phyloP scores from a whole-genome alignment of 1,140 invertebrate genomes.

The Musca domestica region DNA sequence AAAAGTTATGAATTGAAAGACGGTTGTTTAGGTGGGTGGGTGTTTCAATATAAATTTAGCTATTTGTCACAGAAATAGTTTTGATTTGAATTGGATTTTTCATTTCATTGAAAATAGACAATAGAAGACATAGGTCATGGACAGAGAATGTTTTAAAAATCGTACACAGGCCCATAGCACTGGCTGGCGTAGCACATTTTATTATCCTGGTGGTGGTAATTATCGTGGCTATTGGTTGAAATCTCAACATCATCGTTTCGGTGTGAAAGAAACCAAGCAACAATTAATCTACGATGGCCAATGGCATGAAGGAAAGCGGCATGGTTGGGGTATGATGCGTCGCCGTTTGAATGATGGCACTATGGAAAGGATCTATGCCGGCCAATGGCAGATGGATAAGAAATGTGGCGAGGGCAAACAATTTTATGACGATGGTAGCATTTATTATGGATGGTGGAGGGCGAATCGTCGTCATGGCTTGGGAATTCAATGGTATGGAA shows the following conservation, averaged over 20 bases:
- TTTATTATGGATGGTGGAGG: slow-evolving; percentile 58
- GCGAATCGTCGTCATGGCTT: slow-evolving; percentile 59
- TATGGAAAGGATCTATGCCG: slow-evolving; percentile 51
- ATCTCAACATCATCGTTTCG: slow-evolving; percentile 30
- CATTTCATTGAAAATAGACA: too few species aligned
- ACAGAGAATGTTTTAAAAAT: slow-evolving; percentile 8
- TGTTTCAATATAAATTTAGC: too few species aligned
- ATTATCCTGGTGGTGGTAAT: slow-evolving; percentile 39
- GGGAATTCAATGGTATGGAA: slow-evolving; percentile 59
- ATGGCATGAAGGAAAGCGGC: slow-evolving; percentile 57
- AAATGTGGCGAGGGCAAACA: slow-evolving; percentile 55
- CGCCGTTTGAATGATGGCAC: slow-evolving; percentile 32
- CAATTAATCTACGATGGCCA: slow-evolving; percentile 57
- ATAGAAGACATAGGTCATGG: neutral
- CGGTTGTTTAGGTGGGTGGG: too few species aligned
- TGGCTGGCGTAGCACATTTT: slow-evolving; percentile 34
- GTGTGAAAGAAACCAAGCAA: slow-evolving; percentile 30
- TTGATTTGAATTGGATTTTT: slow-evolving; percentile 1
- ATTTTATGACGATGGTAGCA: slow-evolving; percentile 44
- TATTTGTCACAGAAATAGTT: neutral
- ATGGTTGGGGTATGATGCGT: slow-evolving; percentile 53
- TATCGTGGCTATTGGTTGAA: slow-evolving; percentile 43
- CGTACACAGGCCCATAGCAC: slow-evolving; percentile 20
- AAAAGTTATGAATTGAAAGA: too few species aligned
- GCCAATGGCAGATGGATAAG: slow-evolving; percentile 57